phyloP scores from a whole-genome alignment of 2,888 invertebrate species.

The Trissolcus japonicus region DNA sequence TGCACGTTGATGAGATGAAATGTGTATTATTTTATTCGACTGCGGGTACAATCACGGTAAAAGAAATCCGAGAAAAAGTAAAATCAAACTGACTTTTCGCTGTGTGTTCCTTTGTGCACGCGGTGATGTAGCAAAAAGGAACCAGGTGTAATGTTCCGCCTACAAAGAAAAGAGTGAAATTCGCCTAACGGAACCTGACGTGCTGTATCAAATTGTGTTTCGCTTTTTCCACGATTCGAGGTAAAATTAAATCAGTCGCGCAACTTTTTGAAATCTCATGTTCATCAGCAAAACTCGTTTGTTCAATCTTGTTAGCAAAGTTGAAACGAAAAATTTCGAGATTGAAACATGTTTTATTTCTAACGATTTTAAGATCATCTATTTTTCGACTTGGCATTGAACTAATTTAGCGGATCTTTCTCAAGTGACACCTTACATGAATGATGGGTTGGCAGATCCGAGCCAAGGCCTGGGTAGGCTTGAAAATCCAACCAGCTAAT shows the following conservation, averaged over 20 bases:
- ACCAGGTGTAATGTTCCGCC: constrained; percentile 20
- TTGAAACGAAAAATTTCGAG: no score
- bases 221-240: constrained; percentile 20
- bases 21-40: constrained; percentile 5
- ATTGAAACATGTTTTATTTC: no score
- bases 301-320: no score
- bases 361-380: no score
- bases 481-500: constrained; percentile 9
- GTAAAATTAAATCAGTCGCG: constrained; percentile 15
- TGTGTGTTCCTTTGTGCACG: constrained; percentile 10
- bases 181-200: constrained; percentile 26
- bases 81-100: not conserved
- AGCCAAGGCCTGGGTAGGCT: constrained; percentile 20
- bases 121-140: constrained; percentile 20
- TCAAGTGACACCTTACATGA: constrained; percentile 23
- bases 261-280: constrained; percentile 8
- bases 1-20: no score
- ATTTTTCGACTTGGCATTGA: constrained; percentile 7
- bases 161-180: constrained; percentile 32
- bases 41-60: constrained; percentile 3
- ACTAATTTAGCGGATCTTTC: constrained; percentile 2
- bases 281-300: no score
- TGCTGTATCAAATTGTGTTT: constrained; percentile 17
- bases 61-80: constrained; percentile 2
- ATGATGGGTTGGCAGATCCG: not conserved